A percentile compares a stretch with the other conserved stretches of the same genome.
Conservation (phyloP, 2,797 vertebrate genomes). For the Malacoraja senta region DNA sequence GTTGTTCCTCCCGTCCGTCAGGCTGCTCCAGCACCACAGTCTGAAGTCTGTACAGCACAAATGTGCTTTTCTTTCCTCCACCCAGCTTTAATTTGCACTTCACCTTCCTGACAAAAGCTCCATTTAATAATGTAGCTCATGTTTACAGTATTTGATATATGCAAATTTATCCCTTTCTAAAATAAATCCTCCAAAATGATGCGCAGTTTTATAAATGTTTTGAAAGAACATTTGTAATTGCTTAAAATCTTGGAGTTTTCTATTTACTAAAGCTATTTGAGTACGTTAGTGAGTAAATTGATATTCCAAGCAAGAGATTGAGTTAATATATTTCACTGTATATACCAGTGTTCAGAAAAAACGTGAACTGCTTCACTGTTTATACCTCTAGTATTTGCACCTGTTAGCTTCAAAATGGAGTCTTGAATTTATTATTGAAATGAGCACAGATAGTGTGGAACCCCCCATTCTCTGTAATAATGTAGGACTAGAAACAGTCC, state of each 20-base stretch:
- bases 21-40: slow-evolving; percentile 45
- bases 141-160: slow-evolving; percentile 40
- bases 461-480: slow-evolving; percentile 57
- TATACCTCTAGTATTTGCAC: neutral
- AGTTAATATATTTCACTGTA: slow-evolving; percentile 43
- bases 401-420: slow-evolving; percentile 44
- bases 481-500: slow-evolving; percentile 33
- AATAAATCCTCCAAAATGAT: neutral
- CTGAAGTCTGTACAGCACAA: slow-evolving; percentile 50
- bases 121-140: slow-evolving; percentile 31
- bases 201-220: slow-evolving; percentile 34
- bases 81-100: slow-evolving; percentile 33
- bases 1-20: neutral
- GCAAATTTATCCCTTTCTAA: slow-evolving; percentile 27
- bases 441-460: slow-evolving; percentile 57
- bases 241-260: slow-evolving; percentile 21
- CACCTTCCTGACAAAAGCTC: slow-evolving; percentile 38
- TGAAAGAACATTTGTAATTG: slow-evolving; percentile 30
- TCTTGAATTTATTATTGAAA: slow-evolving; percentile 50
- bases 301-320: slow-evolving; percentile 39
- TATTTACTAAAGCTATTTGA: slow-evolving; percentile 14
- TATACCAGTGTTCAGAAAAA: slow-evolving; percentile 46
- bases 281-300: neutral
- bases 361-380: slow-evolving; percentile 47
- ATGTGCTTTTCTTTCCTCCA: slow-evolving; percentile 39